These are phyloP conservation scores for Dione juno DNA, from an alignment of 2,888 invertebrate species.

Conservation along the genomic window DNA sequence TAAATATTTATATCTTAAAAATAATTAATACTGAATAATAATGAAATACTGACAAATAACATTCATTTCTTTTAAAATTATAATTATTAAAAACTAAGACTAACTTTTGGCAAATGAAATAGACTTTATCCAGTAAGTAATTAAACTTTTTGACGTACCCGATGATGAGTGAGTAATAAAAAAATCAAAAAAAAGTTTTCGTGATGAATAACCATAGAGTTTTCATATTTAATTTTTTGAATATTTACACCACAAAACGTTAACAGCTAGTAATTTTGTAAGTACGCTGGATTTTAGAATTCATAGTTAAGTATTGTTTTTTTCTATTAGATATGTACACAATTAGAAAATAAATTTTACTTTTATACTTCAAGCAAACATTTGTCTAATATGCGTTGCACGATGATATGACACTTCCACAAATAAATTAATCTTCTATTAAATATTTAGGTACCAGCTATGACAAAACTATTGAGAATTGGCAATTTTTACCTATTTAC, in stretches of 20 bases:
- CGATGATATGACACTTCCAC: conserved; percentile 4
- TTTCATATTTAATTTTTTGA: no score
- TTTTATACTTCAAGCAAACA: background rate
- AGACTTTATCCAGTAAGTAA: no score
- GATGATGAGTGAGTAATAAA: no score
- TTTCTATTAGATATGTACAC: background rate
- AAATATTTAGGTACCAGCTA: no score
- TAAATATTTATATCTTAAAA: no score
- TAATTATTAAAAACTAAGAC: background rate
- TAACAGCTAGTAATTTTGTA: background rate
- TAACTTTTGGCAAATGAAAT: background rate
- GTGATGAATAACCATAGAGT: no score
- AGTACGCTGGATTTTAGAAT: background rate
- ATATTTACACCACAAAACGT: no score
- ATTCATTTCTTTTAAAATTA: background rate
- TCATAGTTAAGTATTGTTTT: background rate
- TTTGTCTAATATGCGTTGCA: background rate
- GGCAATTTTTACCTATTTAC: no score
- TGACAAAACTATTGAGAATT: no score
- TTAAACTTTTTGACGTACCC: no score
- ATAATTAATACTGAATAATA: conserved; percentile 2
- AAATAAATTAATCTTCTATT: background rate
- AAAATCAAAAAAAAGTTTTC: no score
- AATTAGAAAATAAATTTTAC: background rate
- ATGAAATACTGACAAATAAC: conserved; percentile 6